These are phyloP conservation scores for Pseudopleuronectes americanus DNA, from an alignment of 2,797 vertebrate genomes.

Conservation along the genomic window DNA sequence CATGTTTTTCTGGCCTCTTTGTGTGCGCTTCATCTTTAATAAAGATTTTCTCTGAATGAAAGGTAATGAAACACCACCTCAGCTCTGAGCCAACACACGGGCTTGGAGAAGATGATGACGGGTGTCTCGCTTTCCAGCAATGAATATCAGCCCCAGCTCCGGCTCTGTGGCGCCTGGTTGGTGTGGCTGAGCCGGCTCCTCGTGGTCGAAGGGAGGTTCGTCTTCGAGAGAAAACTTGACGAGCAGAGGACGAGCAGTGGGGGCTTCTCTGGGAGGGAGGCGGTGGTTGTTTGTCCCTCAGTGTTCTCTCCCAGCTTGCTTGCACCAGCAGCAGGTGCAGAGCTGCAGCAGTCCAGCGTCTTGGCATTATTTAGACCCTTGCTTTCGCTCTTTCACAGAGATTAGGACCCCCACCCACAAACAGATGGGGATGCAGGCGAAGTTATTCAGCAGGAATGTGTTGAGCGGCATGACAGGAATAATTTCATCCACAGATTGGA, in stretches of 20 bases:
- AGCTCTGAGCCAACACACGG: constrained; percentile 42
- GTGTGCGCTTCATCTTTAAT: constrained; percentile 41
- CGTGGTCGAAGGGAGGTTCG: constrained; percentile 26
- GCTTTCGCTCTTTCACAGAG: constrained; percentile 48
- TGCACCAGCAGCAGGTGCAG: constrained; percentile 79
- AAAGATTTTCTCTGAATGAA: constrained; percentile 53
- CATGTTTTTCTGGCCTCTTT: constrained; percentile 39
- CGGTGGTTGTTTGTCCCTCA: constrained; percentile 32
- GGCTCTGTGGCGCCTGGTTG: constrained; percentile 57
- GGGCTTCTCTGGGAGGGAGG: constrained; percentile 1
- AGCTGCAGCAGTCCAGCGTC: constrained; percentile 72
- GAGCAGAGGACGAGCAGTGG: neutral
- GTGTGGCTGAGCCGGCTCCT: constrained; percentile 34
- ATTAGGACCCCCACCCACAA: constrained; percentile 66
- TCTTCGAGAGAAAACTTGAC: neutral
- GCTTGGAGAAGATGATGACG: constrained; percentile 40
- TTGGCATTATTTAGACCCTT: constrained; percentile 79
- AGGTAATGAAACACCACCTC: constrained; percentile 64
- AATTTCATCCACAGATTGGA: constrained; percentile 35
- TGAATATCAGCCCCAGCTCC: constrained; percentile 48
- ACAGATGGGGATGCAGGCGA: constrained; percentile 64
- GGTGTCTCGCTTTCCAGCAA: constrained; percentile 57
- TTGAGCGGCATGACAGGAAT: constrained; percentile 74
- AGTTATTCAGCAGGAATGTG: constrained; percentile 65
- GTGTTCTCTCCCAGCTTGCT: constrained; percentile 57